These are phyloP conservation scores for Pantherophis alleghaniensis DNA, from an alignment of 2,797 vertebrate species.

Conservation along the genomic window DNA sequence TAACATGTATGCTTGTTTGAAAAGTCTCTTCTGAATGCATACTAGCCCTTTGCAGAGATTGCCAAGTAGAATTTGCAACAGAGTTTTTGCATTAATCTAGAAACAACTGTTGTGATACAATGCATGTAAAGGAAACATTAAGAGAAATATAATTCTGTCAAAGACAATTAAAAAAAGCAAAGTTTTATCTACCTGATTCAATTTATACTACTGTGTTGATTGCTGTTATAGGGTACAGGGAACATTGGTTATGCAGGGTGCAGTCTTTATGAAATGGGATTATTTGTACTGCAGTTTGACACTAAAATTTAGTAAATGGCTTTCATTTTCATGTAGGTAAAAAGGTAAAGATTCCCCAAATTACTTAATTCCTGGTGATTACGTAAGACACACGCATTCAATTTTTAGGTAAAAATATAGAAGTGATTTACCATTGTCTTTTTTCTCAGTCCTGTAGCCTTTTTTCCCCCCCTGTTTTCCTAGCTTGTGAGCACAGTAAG, in stretches of 20 bases:
- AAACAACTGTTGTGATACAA: constrained; percentile 61
- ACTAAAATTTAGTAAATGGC: neutral
- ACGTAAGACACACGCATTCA: neutral
- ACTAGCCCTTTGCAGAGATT: constrained; percentile 45
- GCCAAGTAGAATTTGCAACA: constrained; percentile 48
- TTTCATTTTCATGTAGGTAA: neutral
- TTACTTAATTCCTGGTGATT: neutral
- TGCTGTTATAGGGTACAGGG: neutral
- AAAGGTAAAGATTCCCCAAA: neutral
- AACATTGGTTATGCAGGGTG: neutral
- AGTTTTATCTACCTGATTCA: constrained; percentile 22
- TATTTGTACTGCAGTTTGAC: neutral
- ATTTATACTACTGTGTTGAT: neutral
- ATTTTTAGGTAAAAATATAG: neutral
- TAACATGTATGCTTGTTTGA: constrained; percentile 56
- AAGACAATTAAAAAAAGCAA: constrained; percentile 12
- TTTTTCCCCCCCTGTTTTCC: neutral
- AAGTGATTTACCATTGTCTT: neutral
- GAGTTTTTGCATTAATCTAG: constrained; percentile 58
- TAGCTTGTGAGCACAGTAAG: neutral
- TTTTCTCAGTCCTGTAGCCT: neutral
- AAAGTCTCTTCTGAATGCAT: constrained; percentile 50
- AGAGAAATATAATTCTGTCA: constrained; percentile 26
- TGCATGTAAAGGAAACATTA: constrained; percentile 49
- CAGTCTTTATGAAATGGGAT: neutral